These are phyloP conservation scores for Sesamia inferens DNA, from an alignment of 2,888 invertebrate species.

Conservation along the genomic window DNA sequence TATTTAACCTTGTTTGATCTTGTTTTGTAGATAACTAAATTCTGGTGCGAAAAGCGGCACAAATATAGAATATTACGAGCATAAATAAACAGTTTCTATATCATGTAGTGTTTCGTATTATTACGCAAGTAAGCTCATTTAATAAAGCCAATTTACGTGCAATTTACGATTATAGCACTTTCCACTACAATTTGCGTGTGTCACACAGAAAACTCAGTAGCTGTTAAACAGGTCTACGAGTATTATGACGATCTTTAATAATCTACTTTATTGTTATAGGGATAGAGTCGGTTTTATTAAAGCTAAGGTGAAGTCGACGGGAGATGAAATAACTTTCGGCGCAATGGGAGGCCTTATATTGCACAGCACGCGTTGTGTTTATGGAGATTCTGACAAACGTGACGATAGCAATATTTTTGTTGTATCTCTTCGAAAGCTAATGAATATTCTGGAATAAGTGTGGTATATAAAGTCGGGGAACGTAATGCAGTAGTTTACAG, in stretches of 20 bases:
- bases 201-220: conserved; percentile 67
- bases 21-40: neutral
- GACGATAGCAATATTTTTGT: conserved; percentile 67
- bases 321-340: conserved; percentile 64
- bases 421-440: conserved; percentile 27
- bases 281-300: conserved; percentile 56
- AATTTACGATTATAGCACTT: conserved; percentile 75
- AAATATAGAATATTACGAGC: conserved; percentile 19
- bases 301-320: conserved; percentile 35
- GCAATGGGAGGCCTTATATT: conserved; percentile 72
- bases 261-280: conserved; percentile 43
- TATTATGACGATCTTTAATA: conserved; percentile 31
- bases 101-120: conserved; percentile 62
- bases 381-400: conserved; percentile 72
- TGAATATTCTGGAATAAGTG: conserved; percentile 12
- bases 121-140: conserved; percentile 65
- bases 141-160: conserved; percentile 76
- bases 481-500: conserved; percentile 46
- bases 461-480: conserved; percentile 27
- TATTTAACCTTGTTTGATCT: neutral
- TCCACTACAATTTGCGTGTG: conserved; percentile 77
- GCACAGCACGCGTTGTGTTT: conserved; percentile 73
- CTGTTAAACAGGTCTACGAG: conserved; percentile 67
- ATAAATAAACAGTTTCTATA: conserved; percentile 34
- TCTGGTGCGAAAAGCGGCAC: neutral